Evolutionary conservation across 2,113 vertebrate species (phyloP), one percentile per base, ranked within the genome.

Genomic region (Promerops cafer): DNA sequence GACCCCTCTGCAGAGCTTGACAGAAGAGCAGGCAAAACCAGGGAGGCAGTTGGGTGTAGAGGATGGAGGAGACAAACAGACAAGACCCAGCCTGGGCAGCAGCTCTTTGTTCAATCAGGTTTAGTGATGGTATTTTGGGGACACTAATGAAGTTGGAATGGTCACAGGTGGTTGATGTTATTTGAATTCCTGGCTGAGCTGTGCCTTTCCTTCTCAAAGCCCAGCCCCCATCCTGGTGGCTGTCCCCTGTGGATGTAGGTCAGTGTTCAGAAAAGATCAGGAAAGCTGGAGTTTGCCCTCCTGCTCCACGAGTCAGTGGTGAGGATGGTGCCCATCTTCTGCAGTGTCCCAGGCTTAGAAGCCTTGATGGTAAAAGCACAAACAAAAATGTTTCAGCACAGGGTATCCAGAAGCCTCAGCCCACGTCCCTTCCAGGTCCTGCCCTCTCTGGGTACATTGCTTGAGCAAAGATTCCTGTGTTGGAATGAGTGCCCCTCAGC

Each of bases 251-350:
- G 45, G n/a, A n/a, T 37, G 6, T 39, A 61, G 28, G 11, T 27
- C 52, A 35, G 13, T 24, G n/a, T 30, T 64, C 15, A 63, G 24
- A 69, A 66, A 42, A 54, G 28, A 44, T 52, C 35, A 16, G 20
- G 28, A 45, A 17, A 83, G 53, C 54, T 4, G 3, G 42, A 63
- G 26, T 16, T 70, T 23, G 81, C 20, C 44, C 0, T 0, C 14
- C 21, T 1, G 3, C 13, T 77, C 20, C 45, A 6, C 0, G 0
- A 50, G 47, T 28, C n/a, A 35, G 42, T 6, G 23, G 18, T 6
- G 5, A 61, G 28, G 19, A 8, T 16, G 10, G 11, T 53, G 28
- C 57, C 18, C 5, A 15, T 3, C 14, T 74, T 21, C 45, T 11
- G 4, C 22, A 27, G 40, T 87, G 60, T 37, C 50, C 16, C 44